phyloP scores from a whole-genome alignment of 64 coral and sea anemone species.

The Anthopleura sola region DNA sequence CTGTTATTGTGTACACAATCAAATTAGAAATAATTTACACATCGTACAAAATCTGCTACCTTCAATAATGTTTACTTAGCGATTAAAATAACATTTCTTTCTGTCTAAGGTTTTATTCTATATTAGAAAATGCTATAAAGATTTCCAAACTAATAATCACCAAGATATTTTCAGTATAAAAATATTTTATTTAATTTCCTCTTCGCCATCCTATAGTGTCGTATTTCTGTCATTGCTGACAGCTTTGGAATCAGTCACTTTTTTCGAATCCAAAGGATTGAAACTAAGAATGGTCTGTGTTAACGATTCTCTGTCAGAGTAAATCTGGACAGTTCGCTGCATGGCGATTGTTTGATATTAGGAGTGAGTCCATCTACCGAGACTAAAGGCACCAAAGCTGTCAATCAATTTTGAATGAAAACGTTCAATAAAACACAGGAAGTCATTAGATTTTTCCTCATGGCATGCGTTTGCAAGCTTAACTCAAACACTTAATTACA shows the following conservation, averaged over 20 bases:
- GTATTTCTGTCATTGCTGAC: background rate
- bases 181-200: background rate
- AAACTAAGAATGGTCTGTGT: too few relatives aligned
- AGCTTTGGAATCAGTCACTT: background rate
- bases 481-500: background rate
- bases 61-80: background rate
- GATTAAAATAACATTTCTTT: background rate
- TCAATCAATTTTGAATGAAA: background rate
- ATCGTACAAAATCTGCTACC: slow-evolving; percentile 7
- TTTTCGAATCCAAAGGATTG: background rate
- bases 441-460: background rate
- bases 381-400: background rate
- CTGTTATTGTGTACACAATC: background rate
- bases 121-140: background rate
- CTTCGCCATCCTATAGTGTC: background rate
- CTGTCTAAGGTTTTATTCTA: background rate
- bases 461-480: background rate
- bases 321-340: background rate
- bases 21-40: background rate
- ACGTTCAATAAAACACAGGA: background rate
- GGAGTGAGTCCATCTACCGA: background rate
- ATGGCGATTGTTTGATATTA: background rate
- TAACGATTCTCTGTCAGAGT: background rate
- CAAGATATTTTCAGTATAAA: background rate
- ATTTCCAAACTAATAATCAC: background rate